phyloP scores from a whole-genome alignment of 2,113 vertebrate species.

The Hymenochirus boettgeri region DNA sequence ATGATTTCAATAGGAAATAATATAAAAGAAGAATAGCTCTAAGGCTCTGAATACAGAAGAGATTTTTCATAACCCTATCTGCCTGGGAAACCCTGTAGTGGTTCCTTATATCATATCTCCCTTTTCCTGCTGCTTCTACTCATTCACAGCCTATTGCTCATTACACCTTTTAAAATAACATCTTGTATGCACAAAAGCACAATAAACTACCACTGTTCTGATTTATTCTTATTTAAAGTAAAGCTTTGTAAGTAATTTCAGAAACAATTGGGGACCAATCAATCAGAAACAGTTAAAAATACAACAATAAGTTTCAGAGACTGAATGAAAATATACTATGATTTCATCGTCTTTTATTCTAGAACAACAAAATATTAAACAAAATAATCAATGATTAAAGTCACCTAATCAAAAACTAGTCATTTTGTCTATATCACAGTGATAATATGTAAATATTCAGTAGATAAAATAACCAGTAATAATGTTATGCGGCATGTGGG shows the following conservation, averaged over 20 bases:
- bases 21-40: constrained; percentile 13
- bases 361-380: no score
- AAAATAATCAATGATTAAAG: no score
- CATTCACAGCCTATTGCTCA: constrained; percentile 24
- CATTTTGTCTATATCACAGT: no score
- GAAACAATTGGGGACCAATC: constrained; percentile 6
- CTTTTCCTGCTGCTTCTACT: constrained; percentile 3
- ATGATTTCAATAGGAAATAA: constrained; percentile 16
- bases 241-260: constrained; percentile 26
- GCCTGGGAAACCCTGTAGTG: constrained; percentile 13
- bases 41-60: constrained; percentile 17
- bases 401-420: no score
- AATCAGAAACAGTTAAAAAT: no score
- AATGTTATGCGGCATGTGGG: no score
- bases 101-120: constrained; percentile 14
- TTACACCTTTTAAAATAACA: constrained; percentile 26
- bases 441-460: no score
- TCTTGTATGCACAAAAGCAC: constrained; percentile 9
- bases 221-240: constrained; percentile 4
- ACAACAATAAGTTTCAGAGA: no score
- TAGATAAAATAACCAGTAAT: no score
- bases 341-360: no score
- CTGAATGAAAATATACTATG: no score
- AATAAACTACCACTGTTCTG: constrained; percentile 18
- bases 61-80: constrained; percentile 1